A percentile compares a stretch with the other conserved stretches of the same genome.
Evolutionary conservation across 2,113 vertebrate species (phyloP).

Genomic region (Lophius piscatorius): DNA sequence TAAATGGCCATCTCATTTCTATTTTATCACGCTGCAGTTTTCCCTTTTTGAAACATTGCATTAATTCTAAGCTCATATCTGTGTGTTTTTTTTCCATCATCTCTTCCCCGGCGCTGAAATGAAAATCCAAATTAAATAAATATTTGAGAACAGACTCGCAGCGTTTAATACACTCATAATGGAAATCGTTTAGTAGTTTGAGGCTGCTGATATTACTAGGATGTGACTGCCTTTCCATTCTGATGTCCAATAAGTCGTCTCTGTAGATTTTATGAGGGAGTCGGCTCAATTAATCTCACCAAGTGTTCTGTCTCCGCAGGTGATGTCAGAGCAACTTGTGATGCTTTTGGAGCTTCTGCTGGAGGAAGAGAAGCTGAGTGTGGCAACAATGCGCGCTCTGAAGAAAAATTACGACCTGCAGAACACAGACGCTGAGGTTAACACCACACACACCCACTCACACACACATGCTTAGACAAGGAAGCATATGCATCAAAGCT

Average conservation of each 20-base stretch:
- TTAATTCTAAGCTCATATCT: conserved; percentile 55
- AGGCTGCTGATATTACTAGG: conserved; percentile 25
- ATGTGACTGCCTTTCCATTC: conserved; percentile 1
- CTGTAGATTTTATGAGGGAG: conserved; percentile 16
- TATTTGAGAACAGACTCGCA: conserved; percentile 19
- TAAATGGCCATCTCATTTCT: conserved; percentile 48
- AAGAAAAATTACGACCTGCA: conserved; percentile 83
- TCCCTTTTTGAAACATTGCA: conserved; percentile 34
- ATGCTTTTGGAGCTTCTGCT: conserved; percentile 91
- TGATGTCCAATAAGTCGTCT: conserved; percentile 29
- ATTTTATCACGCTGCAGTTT: conserved; percentile 53
- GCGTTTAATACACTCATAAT: conserved; percentile 26
- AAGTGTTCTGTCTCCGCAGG: conserved; percentile 76
- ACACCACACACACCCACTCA: conserved; percentile 29
- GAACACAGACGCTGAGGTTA: conserved; percentile 92
- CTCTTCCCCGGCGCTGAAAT: conserved; percentile 15
- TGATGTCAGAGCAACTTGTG: conserved; percentile 90
- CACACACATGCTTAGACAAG: conserved; percentile 27
- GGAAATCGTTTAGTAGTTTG: conserved; percentile 21
- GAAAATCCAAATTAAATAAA: conserved; percentile 62
- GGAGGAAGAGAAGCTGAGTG: conserved; percentile 83
- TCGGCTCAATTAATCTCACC: conserved; percentile 30
- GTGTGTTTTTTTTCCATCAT: conserved; percentile 38
- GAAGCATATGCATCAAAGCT: conserved; percentile 16
- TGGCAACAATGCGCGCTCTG: conserved; percentile 75